Conservation (phyloP, 2,888 invertebrate species). For the Pollenia griseotomentosa region DNA sequence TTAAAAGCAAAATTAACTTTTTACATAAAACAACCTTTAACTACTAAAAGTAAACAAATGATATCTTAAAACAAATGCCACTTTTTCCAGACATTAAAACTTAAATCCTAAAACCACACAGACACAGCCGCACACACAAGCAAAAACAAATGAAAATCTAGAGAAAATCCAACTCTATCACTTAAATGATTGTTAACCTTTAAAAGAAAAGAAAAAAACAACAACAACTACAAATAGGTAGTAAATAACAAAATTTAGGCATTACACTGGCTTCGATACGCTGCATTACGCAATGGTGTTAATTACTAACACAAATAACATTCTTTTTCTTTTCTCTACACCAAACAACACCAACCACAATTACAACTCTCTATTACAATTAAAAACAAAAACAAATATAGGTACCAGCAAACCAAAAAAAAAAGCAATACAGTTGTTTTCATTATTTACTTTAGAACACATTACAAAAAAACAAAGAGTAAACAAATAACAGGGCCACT, state of each 20-base stretch:
- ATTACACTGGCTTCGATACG: constrained; percentile 83
- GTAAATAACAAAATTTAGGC: constrained; percentile 72
- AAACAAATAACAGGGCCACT: constrained; percentile 1
- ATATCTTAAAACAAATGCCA: constrained; percentile 15
- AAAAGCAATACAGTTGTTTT: neutral
- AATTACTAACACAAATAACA: constrained; percentile 79
- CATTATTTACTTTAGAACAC: neutral
- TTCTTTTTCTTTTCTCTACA: constrained; percentile 16
- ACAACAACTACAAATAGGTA: constrained; percentile 11
- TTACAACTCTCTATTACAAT: neutral
- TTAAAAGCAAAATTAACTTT: neutral
- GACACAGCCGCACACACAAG: neutral
- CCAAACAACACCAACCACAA: neutral
- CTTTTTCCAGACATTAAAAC: constrained; percentile 24
- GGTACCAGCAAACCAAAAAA: neutral
- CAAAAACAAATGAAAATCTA: neutral
- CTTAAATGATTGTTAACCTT: too few species aligned
- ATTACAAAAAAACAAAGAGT: neutral
- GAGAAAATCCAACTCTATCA: neutral
- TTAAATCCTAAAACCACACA: neutral
- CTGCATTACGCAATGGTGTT: constrained; percentile 84
- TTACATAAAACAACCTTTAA: neutral
- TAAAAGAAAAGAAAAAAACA: neutral
- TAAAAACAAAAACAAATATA: neutral
- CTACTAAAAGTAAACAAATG: neutral